Evolutionary conservation across 2,797 vertebrate genomes (phyloP), one percentile per base, ranked within the genome.

Genomic region (Rhincodon typus): DNA sequence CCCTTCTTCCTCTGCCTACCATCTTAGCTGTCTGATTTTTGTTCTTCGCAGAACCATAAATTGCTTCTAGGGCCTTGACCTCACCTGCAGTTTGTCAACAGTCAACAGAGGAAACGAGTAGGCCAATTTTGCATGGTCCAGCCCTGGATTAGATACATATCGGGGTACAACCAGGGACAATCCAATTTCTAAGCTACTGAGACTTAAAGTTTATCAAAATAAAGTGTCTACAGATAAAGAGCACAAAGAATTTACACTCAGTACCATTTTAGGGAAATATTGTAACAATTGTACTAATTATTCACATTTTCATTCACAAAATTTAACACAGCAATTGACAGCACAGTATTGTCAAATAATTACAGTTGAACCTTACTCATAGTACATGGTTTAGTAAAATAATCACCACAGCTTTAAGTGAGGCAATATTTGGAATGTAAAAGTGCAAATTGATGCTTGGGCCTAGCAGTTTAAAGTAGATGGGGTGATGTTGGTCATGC

Each of bases 351-450:
- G 19, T 67, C 34, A 93, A 93, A 67, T 69, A 93, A 69, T 93
- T 69, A 69, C n/a, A 69, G n/a, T 69, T 93, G 90, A 23, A 69
- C 66, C 66, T 69, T 69, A 25, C 50, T 77, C 46, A 95, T 57
- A 91, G 34, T 95, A 53, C 27, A 72, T 46, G 34, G 25, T n/a
- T 95, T 77, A 57, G 46, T 57, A 77, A 77, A 72, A 94, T 27
- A 77, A 53, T n/a, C 30, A 74, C 42, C 88, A 95, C 46, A 77
- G 46, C 5, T 95, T 50, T 74, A 95, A 30, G 13, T 53, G 62
- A 95, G 70, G 30, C 72, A 57, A 72, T 53, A 95, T 57, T 57
- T 95, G 12, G 70, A 95, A 95, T 95, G 46, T 77, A 57, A 95
- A 95, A 95, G 94, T 77, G 94, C 94, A 95, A 30, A 17, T 77